phyloP scores from a whole-genome alignment of 2,888 invertebrate species.

The Drosophila paramelanica region DNA sequence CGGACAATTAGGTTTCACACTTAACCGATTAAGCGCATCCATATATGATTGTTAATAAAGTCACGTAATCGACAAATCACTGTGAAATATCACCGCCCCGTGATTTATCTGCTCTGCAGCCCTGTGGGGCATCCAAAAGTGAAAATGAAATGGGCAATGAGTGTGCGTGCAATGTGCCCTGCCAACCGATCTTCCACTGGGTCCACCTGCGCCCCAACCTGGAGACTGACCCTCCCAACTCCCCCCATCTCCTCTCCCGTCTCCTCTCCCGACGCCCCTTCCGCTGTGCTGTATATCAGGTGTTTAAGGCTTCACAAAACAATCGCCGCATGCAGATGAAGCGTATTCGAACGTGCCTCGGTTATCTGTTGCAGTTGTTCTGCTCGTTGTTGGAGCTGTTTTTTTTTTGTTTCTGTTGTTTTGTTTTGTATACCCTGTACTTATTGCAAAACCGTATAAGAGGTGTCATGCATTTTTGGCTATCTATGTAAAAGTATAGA shows the following conservation, averaged over 20 bases:
- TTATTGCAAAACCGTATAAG: background rate
- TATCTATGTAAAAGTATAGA: background rate
- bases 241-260: background rate
- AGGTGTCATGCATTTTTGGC: background rate
- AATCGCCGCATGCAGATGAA: slow-evolving; percentile 68
- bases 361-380: slow-evolving; percentile 15
- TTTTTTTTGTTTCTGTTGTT: background rate
- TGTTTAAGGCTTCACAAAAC: slow-evolving; percentile 77
- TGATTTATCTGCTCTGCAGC: slow-evolving; percentile 46
- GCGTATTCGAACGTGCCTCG: slow-evolving; percentile 47
- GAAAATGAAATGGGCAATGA: slow-evolving; percentile 66
- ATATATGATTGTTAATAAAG: slow-evolving; percentile 37
- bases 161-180: slow-evolving; percentile 31
- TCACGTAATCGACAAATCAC: slow-evolving; percentile 68
- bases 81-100: slow-evolving; percentile 49
- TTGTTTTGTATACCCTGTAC: background rate
- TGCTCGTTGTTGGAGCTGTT: slow-evolving; percentile 8
- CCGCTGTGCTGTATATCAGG: slow-evolving; percentile 65
- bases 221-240: background rate
- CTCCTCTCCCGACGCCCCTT: background rate
- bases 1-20: background rate
- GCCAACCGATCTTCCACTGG: slow-evolving; percentile 38
- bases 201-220: slow-evolving; percentile 68
- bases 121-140: slow-evolving; percentile 59
- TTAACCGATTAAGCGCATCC: background rate